Evolutionary conservation across 1,140 invertebrate species (phyloP).

Genomic region (Leucophenga varia): DNA sequence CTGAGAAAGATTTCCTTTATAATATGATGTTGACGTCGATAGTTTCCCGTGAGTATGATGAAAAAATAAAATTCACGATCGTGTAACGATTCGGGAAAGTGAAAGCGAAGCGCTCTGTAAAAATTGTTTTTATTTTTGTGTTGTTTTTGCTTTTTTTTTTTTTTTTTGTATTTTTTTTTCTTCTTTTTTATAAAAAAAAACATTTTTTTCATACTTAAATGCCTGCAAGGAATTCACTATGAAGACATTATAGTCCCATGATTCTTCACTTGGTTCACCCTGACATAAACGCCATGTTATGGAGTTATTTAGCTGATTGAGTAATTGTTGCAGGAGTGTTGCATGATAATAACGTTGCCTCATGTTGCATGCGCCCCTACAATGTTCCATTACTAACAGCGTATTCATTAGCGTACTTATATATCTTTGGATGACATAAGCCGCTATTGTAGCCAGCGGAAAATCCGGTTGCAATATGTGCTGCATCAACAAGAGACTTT

Average conservation of each 20-base stretch:
- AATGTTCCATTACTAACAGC: constrained; percentile 24
- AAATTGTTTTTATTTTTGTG: too few species aligned
- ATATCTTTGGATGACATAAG: constrained; percentile 20
- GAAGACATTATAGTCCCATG: constrained; percentile 20
- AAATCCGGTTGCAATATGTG: too few species aligned
- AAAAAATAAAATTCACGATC: constrained; percentile 32
- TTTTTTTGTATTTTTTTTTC: too few species aligned
- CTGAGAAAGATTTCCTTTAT: constrained; percentile 23
- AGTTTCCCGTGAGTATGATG: constrained; percentile 27
- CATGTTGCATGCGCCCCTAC: background rate
- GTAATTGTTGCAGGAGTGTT: constrained; percentile 9
- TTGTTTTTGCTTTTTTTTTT: too few species aligned
- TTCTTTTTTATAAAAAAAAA: too few species aligned
- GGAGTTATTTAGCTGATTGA: constrained; percentile 1
- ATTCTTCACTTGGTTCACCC: constrained; percentile 5
- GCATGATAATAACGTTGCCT: constrained; percentile 5
- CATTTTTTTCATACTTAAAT: constrained; percentile 24
- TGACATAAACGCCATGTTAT: constrained; percentile 13
- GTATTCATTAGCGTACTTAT: constrained; percentile 20
- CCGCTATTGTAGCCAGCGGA: constrained; percentile 12
- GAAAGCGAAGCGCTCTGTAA: constrained; percentile 10
- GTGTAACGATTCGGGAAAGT: constrained; percentile 17
- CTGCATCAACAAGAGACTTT: too few species aligned
- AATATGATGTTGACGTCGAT: too few species aligned
- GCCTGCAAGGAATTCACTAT: constrained; percentile 23